Base-by-base conservation (phyloP, 30 jellyfish, hydroid and myxozoan species). In the Hydra vulgaris region DNA sequence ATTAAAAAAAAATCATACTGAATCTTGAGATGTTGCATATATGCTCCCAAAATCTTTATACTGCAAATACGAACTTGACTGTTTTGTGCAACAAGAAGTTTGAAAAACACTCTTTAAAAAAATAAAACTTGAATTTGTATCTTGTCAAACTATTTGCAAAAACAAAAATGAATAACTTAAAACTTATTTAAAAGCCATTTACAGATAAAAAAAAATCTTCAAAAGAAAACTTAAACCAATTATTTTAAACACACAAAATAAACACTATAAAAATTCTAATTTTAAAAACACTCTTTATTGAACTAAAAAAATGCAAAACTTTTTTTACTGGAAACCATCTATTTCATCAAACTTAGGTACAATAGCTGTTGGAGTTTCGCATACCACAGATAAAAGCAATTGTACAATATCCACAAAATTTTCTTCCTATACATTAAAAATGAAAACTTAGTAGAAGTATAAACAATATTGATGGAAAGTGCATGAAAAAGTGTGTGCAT, bases 301-400 rank as follows among this genome's bases (percentile, higher is more conserved):
- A 40, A 12, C 61, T 40, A 40, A 40, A 3, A 40, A 12, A 3
- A 40, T 40, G 12, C 5, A 5, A 40, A 40, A 40, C 61, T 3
- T 3, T 5, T 3, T 40, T 83, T 77, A 91, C 98, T 88, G 94
- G 79, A 91, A 91, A 8, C 96, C 98, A 78, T 91, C 98, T 7
- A 91, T 85, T 53, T 61, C 26, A 71, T 91, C 98, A 70, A 86
- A 91, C 78, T 94, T 83, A 21, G 83, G 89, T 17, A 80, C 82
- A 55, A 91, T 87, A n/a, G 94, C 78, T 7, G 84, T 89, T 0
- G 98, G 95, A 88, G 80, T 91, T 72, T 91, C 98, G 56, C 98
- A 91, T 84, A 91, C 74, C 26, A 86, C 86, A 16, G 93, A 92
- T 21, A 91, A 80, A 88, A 91, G 81, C 24, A 91, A 81, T 17